Evolutionary conservation across 2,888 invertebrate genomes (phyloP).

Genomic region (Macaria notata): DNA sequence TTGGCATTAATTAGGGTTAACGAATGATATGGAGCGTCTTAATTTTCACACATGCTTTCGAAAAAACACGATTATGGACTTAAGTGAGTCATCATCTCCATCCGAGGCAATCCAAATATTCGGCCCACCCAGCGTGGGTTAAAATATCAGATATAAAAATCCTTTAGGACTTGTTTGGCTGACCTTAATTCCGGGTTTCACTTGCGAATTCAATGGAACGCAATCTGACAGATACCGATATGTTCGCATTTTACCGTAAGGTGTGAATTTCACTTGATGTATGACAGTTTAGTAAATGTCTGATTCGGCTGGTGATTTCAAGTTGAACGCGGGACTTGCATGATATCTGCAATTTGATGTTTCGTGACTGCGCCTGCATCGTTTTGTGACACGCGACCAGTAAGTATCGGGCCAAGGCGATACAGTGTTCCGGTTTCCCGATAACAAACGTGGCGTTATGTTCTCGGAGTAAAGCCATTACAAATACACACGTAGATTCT

Average conservation of each 20-base stretch:
- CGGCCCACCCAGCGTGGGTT: constrained; percentile 12
- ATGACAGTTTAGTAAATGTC: constrained; percentile 4
- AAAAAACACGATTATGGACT: constrained; percentile 8
- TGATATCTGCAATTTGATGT: constrained; percentile 35
- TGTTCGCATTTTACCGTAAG: constrained; percentile 23
- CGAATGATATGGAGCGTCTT: constrained; percentile 15
- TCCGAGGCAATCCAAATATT: constrained; percentile 11
- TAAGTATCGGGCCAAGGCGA: constrained; percentile 72
- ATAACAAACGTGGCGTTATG: constrained; percentile 38
- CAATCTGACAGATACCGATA: constrained; percentile 16
- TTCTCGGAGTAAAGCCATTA: constrained; percentile 27
- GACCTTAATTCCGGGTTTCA: constrained; percentile 17
- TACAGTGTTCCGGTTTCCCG: constrained; percentile 64
- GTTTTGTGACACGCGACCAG: constrained; percentile 68
- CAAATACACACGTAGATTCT: constrained; percentile 21
- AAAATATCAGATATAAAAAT: constrained; percentile 6
- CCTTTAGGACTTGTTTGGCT: constrained; percentile 10
- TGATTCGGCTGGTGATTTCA: constrained; percentile 13
- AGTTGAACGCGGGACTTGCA: constrained; percentile 29
- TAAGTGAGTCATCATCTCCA: constrained; percentile 11
- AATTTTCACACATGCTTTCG: constrained; percentile 21
- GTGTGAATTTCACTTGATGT: constrained; percentile 14
- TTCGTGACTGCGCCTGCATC: constrained; percentile 67
- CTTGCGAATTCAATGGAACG: constrained; percentile 19
- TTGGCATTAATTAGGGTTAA: constrained; percentile 15